Conservation (phyloP, 2,888 invertebrate genomes). For the Oscheius sp. region DNA sequence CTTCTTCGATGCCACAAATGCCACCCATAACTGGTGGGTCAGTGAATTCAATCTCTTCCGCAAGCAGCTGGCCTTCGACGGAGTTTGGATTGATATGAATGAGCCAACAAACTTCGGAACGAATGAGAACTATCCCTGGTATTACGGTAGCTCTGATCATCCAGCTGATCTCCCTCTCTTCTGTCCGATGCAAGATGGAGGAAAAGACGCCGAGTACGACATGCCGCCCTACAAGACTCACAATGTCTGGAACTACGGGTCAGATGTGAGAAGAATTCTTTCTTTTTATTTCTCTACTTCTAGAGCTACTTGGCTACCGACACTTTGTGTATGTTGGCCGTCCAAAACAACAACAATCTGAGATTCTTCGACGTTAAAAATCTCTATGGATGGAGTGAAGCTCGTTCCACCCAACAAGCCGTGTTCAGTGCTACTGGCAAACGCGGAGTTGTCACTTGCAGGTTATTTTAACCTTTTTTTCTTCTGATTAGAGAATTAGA, state of each 20-base stretch:
- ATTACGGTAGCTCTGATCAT: slow-evolving; percentile 55
- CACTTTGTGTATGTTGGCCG: slow-evolving; percentile 66
- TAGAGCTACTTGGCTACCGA: slow-evolving; percentile 51
- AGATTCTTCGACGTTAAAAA: slow-evolving; percentile 50
- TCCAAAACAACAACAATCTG: slow-evolving; percentile 54
- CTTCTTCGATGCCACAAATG: slow-evolving; percentile 60
- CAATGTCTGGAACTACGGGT: slow-evolving; percentile 51
- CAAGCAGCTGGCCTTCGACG: slow-evolving; percentile 77
- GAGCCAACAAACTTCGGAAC: slow-evolving; percentile 75
- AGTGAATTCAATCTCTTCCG: slow-evolving; percentile 59
- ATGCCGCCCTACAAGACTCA: slow-evolving; percentile 64
- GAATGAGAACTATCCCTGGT: slow-evolving; percentile 56
- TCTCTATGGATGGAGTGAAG: slow-evolving; percentile 81
- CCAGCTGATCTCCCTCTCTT: slow-evolving; percentile 52
- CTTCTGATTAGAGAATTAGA: slow-evolving; percentile 35
- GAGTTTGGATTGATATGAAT: slow-evolving; percentile 90
- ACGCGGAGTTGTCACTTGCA: slow-evolving; percentile 70
- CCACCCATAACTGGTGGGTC: slow-evolving; percentile 65
- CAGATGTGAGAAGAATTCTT: background rate
- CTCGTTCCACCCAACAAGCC: slow-evolving; percentile 78
- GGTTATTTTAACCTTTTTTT: slow-evolving; percentile 29
- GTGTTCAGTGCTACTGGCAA: slow-evolving; percentile 67
- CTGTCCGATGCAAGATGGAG: slow-evolving; percentile 53
- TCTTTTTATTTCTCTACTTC: background rate
- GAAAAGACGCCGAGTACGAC: slow-evolving; percentile 53